phyloP scores from a whole-genome alignment of 2,888 invertebrate species.

The Sphaerophoria rueppellii region DNA sequence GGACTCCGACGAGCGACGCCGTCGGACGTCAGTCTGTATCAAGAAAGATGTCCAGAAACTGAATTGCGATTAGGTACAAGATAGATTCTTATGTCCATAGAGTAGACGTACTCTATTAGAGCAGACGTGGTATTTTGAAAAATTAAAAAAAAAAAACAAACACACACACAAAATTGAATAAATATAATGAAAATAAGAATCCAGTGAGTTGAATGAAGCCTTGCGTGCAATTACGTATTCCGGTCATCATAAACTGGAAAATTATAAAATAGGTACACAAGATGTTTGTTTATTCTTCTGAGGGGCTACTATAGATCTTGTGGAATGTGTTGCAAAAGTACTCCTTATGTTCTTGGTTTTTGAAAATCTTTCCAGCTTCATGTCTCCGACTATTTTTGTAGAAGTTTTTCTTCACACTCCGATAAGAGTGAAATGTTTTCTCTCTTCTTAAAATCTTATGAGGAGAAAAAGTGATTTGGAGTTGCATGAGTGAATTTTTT shows the following conservation, averaged over 20 bases:
- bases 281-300: constrained; percentile 20
- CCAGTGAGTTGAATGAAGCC: constrained; percentile 57
- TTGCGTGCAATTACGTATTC: constrained; percentile 71
- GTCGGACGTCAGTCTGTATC: constrained; percentile 55
- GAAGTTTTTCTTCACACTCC: too few species aligned
- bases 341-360: neutral
- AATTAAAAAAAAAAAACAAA: neutral
- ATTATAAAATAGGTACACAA: constrained; percentile 52
- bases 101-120: neutral
- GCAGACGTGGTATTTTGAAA: neutral
- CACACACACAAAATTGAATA: neutral
- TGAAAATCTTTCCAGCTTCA: too few species aligned
- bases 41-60: constrained; percentile 59
- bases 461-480: constrained; percentile 39
- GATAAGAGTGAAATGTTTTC: neutral
- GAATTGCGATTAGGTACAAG: constrained; percentile 42
- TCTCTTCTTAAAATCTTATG: neutral
- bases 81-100: constrained; percentile 7
- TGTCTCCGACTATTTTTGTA: too few species aligned
- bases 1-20: constrained; percentile 13
- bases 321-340: neutral
- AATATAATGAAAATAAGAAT: constrained; percentile 60
- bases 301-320: neutral
- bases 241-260: constrained; percentile 68
- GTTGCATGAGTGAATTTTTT: constrained; percentile 51